These are phyloP conservation scores for Sphecodes monilicornis DNA, from an alignment of 2,888 invertebrate species.

Conservation along the genomic window DNA sequence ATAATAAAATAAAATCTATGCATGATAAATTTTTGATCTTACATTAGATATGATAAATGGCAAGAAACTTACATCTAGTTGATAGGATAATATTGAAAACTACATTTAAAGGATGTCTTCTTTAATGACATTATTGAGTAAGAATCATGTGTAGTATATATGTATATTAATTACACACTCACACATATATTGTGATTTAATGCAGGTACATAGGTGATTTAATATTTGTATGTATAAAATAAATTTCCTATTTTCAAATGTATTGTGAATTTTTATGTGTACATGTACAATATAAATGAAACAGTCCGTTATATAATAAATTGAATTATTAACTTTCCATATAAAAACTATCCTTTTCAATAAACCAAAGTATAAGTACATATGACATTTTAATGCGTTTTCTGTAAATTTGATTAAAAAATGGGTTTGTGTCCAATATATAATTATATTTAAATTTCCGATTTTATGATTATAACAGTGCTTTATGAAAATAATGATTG, in stretches of 20 bases:
- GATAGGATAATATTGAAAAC: neutral
- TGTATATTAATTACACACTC: neutral
- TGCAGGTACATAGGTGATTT: too few species aligned
- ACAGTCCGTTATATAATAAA: neutral
- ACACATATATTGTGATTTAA: too few species aligned
- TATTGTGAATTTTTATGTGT: neutral
- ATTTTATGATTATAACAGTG: too few species aligned
- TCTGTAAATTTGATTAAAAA: neutral
- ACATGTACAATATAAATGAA: neutral
- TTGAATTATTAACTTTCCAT: neutral
- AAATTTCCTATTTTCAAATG: neutral
- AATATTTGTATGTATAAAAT: neutral
- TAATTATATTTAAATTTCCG: too few species aligned
- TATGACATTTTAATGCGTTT: neutral
- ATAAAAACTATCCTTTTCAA: neutral
- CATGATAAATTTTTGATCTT: neutral
- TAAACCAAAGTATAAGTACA: neutral
- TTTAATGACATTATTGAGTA: neutral
- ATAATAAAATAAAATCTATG: neutral
- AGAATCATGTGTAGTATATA: neutral
- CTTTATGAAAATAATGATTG: neutral
- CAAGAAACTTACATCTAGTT: neutral
- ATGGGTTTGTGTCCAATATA: neutral
- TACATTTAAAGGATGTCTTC: neutral
- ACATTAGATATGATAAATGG: neutral